phyloP scores from a whole-genome alignment of 2,113 vertebrate genomes.

The Nesospiza acunhae region DNA sequence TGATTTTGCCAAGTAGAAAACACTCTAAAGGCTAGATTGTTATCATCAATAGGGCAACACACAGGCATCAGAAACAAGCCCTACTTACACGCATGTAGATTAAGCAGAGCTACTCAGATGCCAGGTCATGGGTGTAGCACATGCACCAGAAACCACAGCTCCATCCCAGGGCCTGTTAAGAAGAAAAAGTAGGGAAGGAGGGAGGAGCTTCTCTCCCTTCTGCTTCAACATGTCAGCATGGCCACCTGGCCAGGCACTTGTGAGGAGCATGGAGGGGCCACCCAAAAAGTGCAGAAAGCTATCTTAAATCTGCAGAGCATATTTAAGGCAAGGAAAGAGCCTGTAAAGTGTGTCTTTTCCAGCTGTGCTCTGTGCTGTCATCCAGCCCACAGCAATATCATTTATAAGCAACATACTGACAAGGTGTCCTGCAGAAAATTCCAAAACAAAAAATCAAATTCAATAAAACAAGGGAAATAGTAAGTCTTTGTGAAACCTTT shows the following conservation, averaged over 20 bases:
- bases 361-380: neutral
- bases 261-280: neutral
- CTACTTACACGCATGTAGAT: neutral
- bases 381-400: neutral
- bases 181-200: neutral
- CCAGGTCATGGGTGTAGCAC: conserved; percentile 29
- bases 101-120: conserved; percentile 9
- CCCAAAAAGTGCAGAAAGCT: neutral
- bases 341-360: neutral
- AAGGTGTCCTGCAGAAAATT: neutral
- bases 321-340: neutral
- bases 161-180: neutral
- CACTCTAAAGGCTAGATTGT: conserved; percentile 55
- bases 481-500: neutral
- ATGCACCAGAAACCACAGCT: neutral
- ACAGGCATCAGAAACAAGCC: conserved; percentile 17
- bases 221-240: neutral
- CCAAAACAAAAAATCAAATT: neutral
- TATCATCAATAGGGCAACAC: conserved; percentile 22
- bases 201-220: neutral
- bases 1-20: conserved; percentile 6
- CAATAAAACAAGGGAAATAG: neutral
- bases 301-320: neutral
- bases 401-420: neutral
- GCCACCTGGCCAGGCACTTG: neutral